These are phyloP conservation scores for Lathamus discolor DNA, from an alignment of 2,113 vertebrate species.

Conservation along the genomic window DNA sequence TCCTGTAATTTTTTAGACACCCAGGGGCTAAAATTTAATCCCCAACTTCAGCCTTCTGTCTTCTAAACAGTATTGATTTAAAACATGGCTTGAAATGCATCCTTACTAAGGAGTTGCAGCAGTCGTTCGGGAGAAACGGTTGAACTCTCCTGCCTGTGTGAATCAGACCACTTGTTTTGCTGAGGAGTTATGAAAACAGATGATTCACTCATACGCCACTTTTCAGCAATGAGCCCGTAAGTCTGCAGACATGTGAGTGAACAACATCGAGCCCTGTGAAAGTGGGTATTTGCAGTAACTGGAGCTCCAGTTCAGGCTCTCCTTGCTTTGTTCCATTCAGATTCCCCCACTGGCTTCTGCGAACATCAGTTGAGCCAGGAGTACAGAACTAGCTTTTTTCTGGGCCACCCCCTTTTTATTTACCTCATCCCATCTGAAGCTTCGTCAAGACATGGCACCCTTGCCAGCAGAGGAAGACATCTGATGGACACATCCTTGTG, in stretches of 20 bases:
- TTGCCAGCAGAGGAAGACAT: neutral
- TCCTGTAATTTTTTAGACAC: neutral
- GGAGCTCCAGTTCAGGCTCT: neutral
- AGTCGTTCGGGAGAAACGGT: neutral
- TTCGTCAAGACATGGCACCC: neutral
- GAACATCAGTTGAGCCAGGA: neutral
- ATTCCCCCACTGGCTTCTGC: neutral
- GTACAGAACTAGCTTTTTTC: neutral
- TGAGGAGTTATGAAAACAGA: neutral
- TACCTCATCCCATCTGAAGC: neutral
- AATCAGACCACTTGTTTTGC: neutral
- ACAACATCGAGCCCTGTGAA: neutral
- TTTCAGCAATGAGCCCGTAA: neutral
- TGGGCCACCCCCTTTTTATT: fast-evolving
- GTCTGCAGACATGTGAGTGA: neutral
- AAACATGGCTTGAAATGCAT: neutral
- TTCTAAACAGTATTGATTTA: neutral
- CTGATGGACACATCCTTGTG: neutral
- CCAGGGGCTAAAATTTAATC: neutral
- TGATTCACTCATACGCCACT: neutral
- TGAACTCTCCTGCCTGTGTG: neutral
- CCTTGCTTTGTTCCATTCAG: neutral
- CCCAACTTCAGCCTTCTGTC: neutral
- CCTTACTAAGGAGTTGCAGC: neutral
- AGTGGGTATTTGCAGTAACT: neutral